Conservation (phyloP, 35 echinoderm and acorn worm species). For the Hemicentrotus pulcherrimus region DNA sequence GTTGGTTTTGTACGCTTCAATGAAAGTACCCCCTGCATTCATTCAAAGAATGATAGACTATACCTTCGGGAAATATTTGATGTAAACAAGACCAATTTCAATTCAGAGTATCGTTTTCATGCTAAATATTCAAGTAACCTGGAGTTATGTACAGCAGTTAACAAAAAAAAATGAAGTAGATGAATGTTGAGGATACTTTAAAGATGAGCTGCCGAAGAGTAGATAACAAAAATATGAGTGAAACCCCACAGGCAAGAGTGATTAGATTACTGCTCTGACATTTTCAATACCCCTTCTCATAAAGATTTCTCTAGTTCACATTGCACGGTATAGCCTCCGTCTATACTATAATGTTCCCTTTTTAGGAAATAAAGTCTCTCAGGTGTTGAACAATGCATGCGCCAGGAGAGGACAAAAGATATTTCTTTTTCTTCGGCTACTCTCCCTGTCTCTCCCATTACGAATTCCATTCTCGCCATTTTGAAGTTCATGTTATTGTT, state of each 20-base stretch:
- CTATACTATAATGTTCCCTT: neutral
- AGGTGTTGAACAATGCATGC: too few species aligned
- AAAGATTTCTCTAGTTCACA: neutral
- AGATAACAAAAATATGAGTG: neutral
- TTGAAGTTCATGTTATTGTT: too few species aligned
- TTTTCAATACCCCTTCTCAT: neutral
- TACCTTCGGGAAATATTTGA: neutral
- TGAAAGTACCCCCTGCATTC: neutral
- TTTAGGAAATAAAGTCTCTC: neutral
- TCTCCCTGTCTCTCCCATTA: too few species aligned
- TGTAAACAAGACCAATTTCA: neutral
- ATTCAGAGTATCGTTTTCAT: neutral
- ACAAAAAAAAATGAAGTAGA: neutral
- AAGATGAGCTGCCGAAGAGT: neutral
- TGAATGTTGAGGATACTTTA: neutral
- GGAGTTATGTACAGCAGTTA: neutral
- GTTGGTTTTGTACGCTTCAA: neutral
- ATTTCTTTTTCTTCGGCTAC: too few species aligned
- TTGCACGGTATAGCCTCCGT: neutral
- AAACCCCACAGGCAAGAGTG: neutral
- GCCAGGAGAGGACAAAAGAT: too few species aligned
- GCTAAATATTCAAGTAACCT: neutral
- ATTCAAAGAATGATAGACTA: neutral
- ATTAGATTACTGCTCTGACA: neutral
- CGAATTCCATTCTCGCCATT: too few species aligned